Percentiles rank a stretch among this genome's conserved stretches.
Evolutionary conservation across 2,797 vertebrate genomes (phyloP).

Genomic region (Centroberyx gerrardi): DNA sequence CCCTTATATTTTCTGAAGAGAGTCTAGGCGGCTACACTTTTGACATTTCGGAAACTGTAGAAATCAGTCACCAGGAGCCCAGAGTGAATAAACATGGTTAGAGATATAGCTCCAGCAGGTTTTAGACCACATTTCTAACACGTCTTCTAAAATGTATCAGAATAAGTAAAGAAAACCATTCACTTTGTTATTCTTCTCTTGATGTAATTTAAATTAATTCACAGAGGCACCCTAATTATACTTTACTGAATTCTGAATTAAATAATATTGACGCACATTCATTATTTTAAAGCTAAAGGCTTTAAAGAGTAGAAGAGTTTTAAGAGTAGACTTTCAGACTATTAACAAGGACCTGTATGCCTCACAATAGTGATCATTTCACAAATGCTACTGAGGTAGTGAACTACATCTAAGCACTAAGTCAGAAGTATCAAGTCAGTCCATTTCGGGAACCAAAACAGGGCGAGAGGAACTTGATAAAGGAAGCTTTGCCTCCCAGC

Average conservation of each 20-base stretch:
- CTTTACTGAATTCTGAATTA: background rate
- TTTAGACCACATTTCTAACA: background rate
- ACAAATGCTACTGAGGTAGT: background rate
- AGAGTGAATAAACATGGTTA: background rate
- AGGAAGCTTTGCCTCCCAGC: slow-evolving; percentile 28
- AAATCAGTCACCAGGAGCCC: slow-evolving; percentile 14
- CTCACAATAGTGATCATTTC: background rate
- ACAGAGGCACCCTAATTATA: background rate
- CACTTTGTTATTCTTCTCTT: background rate
- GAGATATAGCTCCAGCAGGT: slow-evolving; percentile 9
- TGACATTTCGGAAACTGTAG: background rate
- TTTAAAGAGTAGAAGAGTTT: no score
- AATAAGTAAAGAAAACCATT: background rate
- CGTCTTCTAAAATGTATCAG: background rate
- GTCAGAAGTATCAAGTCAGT: background rate
- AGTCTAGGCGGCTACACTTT: background rate
- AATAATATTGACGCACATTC: slow-evolving; percentile 30
- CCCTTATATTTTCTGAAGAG: background rate
- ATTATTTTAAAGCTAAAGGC: slow-evolving; percentile 30
- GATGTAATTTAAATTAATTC: background rate
- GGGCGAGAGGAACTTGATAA: slow-evolving; percentile 18
- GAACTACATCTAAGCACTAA: background rate
- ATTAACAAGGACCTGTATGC: background rate
- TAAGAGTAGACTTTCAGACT: background rate
- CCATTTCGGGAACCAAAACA: background rate